Base-by-base conservation (phyloP, 2,113 vertebrate genomes). In the Alligator mississippiensis region DNA sequence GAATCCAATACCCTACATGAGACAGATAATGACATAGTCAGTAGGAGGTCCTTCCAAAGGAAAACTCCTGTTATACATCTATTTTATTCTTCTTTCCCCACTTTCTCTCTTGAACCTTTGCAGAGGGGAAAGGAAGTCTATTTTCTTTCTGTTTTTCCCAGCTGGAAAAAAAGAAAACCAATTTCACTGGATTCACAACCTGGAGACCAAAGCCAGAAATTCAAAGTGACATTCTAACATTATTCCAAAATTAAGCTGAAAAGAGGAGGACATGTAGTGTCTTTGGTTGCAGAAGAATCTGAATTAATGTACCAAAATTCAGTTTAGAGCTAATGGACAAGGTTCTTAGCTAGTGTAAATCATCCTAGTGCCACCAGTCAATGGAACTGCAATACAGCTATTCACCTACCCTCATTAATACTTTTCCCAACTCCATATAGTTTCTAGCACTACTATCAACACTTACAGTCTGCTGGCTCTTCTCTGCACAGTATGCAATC, bases 1-100 rank as follows among this genome's bases (percentile, higher is more conserved):
- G 79, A 96, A 96, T 96, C 94, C 89, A 91, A 97, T 97, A 96
- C 92, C 81, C 94, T 87, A 88, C 94, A 94, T 90, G 89, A 97
- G 93, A 93, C 13, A 1, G 93, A 90, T 96, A 97, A 97, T 96
- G 93, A 96, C 81, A 96, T 11, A 96, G 90, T 63, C 97, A 93
- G 93, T 97, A 81, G 96, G 97, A 96, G 89, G 97, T 95, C 96
- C 87, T 96, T 91, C 83, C 77, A 86, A 86, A 86, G 66, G 2
- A 1, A 82, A 68, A 64, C 81, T 63, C 82, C 68, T 80, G 70
- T 61, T 90, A 3, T 85, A 61, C 85, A 82, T 90, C 84, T 85
- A 77, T 91, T 85, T 90, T 81, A 18, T 58, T 70, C 9, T 57
- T 2, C 84, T 84, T 34, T 59, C 1, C 68, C 74, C 8, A 13